phyloP scores from a whole-genome alignment of 2,113 vertebrate genomes.

The Pachypanchax playfairii region DNA sequence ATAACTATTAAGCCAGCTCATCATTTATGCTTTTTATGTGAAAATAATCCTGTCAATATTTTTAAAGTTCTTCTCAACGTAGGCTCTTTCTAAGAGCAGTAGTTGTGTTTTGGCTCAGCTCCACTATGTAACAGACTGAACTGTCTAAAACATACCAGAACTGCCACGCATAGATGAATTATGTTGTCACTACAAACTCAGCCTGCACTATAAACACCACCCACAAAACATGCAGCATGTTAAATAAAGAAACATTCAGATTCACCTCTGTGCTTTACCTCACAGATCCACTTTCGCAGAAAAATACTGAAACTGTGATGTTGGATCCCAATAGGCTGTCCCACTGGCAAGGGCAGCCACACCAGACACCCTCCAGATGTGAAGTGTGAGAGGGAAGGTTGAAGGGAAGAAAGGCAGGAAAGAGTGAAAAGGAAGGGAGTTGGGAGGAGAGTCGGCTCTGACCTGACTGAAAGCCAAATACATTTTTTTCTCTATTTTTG shows the following conservation, averaged over 20 bases:
- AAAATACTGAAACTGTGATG: conserved; percentile 49
- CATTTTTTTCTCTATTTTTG: conserved; percentile 52
- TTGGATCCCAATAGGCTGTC: conserved; percentile 72
- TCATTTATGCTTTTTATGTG: conserved; percentile 3
- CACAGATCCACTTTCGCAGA: conserved; percentile 34
- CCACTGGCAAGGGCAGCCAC: conserved; percentile 75
- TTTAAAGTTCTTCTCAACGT: conserved; percentile 6
- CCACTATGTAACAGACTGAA: neutral
- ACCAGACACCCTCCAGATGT: conserved; percentile 87
- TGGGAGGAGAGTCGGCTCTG: conserved; percentile 40
- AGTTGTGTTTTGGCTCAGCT: neutral
- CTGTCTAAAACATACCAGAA: conserved; percentile 14
- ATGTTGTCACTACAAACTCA: conserved; percentile 21
- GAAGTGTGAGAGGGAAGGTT: conserved; percentile 56
- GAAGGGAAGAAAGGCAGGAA: conserved; percentile 34
- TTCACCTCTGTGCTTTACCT: conserved; percentile 63
- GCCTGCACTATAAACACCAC: conserved; percentile 12
- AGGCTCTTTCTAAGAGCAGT: conserved; percentile 20
- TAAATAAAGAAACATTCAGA: conserved; percentile 17
- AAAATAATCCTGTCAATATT: conserved; percentile 2
- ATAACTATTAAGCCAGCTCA: conserved; percentile 6
- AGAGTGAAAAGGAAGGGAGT: conserved; percentile 51
- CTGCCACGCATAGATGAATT: conserved; percentile 36
- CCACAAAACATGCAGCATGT: conserved; percentile 29
- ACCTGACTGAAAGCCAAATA: conserved; percentile 66